Conservation (phyloP, 2,888 invertebrate species). For the Papilio gigon region DNA sequence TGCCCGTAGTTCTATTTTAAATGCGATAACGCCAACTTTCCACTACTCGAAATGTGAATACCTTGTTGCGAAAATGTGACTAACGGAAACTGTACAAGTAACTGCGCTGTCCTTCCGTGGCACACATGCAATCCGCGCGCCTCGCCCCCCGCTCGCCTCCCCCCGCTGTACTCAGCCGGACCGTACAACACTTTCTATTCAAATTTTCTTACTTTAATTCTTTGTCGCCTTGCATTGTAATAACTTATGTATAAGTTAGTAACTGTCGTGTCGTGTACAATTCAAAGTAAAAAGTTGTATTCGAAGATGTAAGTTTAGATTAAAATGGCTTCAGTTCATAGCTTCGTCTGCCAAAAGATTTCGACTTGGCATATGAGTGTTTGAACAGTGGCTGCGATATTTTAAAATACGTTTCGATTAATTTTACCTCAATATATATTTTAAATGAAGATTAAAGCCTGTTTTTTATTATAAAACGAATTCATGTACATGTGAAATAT, state of each 20-base stretch:
- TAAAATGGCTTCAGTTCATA: conserved; percentile 20
- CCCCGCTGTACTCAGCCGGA: conserved; percentile 42
- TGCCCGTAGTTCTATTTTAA: conserved; percentile 81
- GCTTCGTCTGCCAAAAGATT: conserved; percentile 52
- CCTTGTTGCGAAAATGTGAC: conserved; percentile 82
- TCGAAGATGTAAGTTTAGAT: conserved; percentile 28
- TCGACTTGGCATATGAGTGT: conserved; percentile 40
- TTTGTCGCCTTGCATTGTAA: conserved; percentile 23
- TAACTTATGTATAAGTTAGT: conserved; percentile 32
- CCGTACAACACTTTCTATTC: conserved; percentile 58
- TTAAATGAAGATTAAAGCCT: background rate
- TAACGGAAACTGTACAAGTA: conserved; percentile 81
- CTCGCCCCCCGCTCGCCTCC: conserved; percentile 37
- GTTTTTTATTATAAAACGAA: background rate
- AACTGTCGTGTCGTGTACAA: conserved; percentile 27
- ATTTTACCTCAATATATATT: background rate
- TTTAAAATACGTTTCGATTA: background rate
- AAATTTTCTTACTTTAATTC: conserved; percentile 56
- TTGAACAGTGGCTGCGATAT: background rate
- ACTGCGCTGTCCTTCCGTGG: conserved; percentile 71
- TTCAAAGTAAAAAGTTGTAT: conserved; percentile 18
- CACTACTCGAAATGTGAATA: conserved; percentile 82
- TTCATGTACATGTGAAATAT: too few species aligned
- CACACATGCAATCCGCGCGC: conserved; percentile 55
- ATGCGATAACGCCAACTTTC: conserved; percentile 81